Base-by-base conservation (phyloP, 2,113 vertebrate species). In the Triplophysa siluroides region DNA sequence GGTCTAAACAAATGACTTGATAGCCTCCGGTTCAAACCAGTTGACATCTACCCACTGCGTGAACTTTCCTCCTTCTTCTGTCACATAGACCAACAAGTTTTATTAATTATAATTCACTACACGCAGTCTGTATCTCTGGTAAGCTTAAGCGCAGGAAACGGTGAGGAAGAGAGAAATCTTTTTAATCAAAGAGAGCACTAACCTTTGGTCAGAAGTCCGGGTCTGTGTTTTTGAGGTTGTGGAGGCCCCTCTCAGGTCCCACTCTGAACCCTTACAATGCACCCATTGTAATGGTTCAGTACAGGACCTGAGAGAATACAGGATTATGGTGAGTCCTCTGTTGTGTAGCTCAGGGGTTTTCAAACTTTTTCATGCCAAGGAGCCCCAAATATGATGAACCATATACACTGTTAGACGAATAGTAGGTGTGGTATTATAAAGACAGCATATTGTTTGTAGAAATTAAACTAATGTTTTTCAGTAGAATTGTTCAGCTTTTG, bases 21-120 rank as follows among this genome's bases (percentile, higher is more conserved):
- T 91, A 90, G 84, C 89, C 89, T 92, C 89, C 82, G 86, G 91
- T 92, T 92, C 90, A 92, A 90, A 88, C 84, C 85, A 85, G 89
- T 91, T 90, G 91, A 90, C 90, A 89, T 89, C 80, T 88, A 86
- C 29, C 73, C 23, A 60, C 68, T 14, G 77, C 4, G 19, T 66
- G 45, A 61, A 79, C 67, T 43, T 24, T 85, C 87, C 88, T 88
- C 86, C 78, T 85, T 89, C 87, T 90, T 67, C 65, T 77, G 14
- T 65, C 61, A 65, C 62, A 65, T 52, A 68, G 21, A 62, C 54
- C 50, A 91, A 88, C 88, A 88, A 87, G 87, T 89, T 91, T 91
- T 93, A 93, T 90, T 92, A 91, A 87, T 87, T 76, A 79, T 91
- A 91, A 92, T 93, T 91, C 91, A 91, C 90, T 91, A 84, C 87